Evolutionary conservation across 1,140 invertebrate genomes (phyloP).

Genomic region (Thaumetopoea pityocampa): DNA sequence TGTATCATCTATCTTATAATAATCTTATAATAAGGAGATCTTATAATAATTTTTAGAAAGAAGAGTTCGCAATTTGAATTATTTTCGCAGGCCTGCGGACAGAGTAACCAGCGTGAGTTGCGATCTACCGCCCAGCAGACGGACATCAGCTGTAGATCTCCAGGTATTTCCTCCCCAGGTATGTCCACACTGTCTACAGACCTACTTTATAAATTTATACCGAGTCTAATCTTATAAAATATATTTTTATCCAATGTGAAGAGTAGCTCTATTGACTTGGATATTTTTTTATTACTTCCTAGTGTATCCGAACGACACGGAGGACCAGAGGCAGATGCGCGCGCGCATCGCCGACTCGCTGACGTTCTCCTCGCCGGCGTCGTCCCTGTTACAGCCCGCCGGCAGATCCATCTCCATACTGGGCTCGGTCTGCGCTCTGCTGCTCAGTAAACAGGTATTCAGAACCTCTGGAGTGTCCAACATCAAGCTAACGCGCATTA

Average conservation of each 20-base stretch:
- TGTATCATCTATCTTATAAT: no score
- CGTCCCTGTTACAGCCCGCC: slow-evolving; percentile 35
- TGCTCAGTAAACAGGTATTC: slow-evolving; percentile 61
- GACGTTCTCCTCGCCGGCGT: slow-evolving; percentile 42
- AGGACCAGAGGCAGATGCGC: slow-evolving; percentile 36
- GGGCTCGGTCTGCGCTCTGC: slow-evolving; percentile 56
- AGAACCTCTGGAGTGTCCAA: no score
- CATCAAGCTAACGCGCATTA: no score
- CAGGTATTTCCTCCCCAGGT: slow-evolving; percentile 45
- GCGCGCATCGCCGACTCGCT: slow-evolving; percentile 50
- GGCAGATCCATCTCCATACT: slow-evolving; percentile 53
- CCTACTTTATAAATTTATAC: no score
- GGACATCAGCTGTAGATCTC: slow-evolving; percentile 51
- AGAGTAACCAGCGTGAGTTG: slow-evolving; percentile 39
- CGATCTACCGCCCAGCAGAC: slow-evolving; percentile 56
- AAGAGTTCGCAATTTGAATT: no score
- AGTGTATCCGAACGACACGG: slow-evolving; percentile 29
- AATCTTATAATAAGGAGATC: no score
- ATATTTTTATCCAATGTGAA: no score
- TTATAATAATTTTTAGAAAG: no score
- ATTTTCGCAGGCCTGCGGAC: not conserved
- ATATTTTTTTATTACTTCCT: not conserved
- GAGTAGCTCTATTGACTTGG: not conserved
- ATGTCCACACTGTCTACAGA: not conserved
- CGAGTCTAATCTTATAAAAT: no score